phyloP scores from a whole-genome alignment of 1,140 invertebrate species.

The Sycobia sp. region DNA sequence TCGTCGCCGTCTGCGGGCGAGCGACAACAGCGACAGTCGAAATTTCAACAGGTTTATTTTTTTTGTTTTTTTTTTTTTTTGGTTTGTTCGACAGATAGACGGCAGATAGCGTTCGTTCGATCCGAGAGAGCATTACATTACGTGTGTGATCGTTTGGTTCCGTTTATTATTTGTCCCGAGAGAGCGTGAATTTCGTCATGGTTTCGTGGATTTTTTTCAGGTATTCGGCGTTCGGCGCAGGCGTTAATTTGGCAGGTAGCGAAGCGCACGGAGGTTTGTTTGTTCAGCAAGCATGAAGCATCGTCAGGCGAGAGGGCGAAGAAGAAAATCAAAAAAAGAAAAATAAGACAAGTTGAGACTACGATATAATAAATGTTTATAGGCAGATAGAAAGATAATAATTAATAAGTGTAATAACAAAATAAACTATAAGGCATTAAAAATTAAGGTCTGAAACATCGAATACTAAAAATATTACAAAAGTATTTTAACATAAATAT shows the following conservation, averaged over 20 bases:
- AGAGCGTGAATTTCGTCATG: conserved; percentile 35
- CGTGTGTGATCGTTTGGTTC: conserved; percentile 23
- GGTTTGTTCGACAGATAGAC: conserved; percentile 16
- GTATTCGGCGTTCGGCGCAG: conserved; percentile 44
- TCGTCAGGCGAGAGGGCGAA: conserved; percentile 65
- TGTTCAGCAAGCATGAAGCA: conserved; percentile 64
- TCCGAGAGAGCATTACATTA: conserved; percentile 16
- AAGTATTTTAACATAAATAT: not conserved
- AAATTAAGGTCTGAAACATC: conserved; percentile 37
- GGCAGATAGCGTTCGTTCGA: conserved; percentile 22
- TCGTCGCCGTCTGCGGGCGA: conserved; percentile 53
- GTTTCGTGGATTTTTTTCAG: conserved; percentile 32
- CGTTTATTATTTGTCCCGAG: conserved; percentile 35
- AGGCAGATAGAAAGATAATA: conserved; percentile 39
- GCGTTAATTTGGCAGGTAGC: conserved; percentile 64
- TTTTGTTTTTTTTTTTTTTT: too few species aligned
- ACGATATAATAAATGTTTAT: conserved; percentile 37
- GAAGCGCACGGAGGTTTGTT: conserved; percentile 60
- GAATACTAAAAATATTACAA: conserved; percentile 12
- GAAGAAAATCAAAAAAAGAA: conserved; percentile 65
- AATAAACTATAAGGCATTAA: conserved; percentile 28
- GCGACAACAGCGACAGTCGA: conserved; percentile 10
- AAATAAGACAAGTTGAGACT: conserved; percentile 62
- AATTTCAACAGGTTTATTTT: too few species aligned
- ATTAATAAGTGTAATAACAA: conserved; percentile 19